Base-by-base conservation (phyloP, 2,888 invertebrate species). In the Diadegma fenestrale region DNA sequence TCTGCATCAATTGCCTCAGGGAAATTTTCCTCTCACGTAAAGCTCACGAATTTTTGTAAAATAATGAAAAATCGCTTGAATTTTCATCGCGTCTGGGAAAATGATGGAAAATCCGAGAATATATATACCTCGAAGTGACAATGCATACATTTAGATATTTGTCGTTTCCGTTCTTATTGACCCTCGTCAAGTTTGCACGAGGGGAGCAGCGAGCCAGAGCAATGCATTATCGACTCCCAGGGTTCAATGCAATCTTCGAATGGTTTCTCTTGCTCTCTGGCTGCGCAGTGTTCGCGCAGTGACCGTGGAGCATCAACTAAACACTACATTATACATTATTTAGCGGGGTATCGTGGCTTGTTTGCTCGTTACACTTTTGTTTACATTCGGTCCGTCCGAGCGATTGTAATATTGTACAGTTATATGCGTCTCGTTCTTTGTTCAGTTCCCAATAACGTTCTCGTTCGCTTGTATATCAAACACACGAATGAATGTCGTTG, bases 31-130 rank as follows among this genome's bases (percentile, higher is more conserved):
- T 26, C 41, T 4, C 2, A 30, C 30, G 4, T 30, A 30, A 30
- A 30, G 4, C 4, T 30, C 4, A 30, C 30, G 30, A 30, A 30
- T 48, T 48, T n/a, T 5, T n/a, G 22, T 19, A 58, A 58, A 37
- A 37, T 19, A 41, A 37, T 14, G n/a, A 22, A 68, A 26, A n/a
- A n/a, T n/a, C n/a, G 3, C 41, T 14, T 7, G 14, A 43, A 64
- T 64, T 43, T n/a, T 14, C 22, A 43, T 22, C 10, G 12, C 12
- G 19, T 2, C 4, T 22, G 12, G 54, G 10, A 22, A 22, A 8
- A 7, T 2, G 2, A 10, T 10, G 3, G 12, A 54, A 22, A 22
- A 54, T 22, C 3, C 12, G 90, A 92, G 91, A 91, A 91, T 89
- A 10, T 2, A n/a, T n/a, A n/a, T 12, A 19, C 22, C 22, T 22